These are phyloP conservation scores for Eudyptes chrysolophus DNA, from an alignment of 2,113 vertebrate genomes.

Conservation along the genomic window DNA sequence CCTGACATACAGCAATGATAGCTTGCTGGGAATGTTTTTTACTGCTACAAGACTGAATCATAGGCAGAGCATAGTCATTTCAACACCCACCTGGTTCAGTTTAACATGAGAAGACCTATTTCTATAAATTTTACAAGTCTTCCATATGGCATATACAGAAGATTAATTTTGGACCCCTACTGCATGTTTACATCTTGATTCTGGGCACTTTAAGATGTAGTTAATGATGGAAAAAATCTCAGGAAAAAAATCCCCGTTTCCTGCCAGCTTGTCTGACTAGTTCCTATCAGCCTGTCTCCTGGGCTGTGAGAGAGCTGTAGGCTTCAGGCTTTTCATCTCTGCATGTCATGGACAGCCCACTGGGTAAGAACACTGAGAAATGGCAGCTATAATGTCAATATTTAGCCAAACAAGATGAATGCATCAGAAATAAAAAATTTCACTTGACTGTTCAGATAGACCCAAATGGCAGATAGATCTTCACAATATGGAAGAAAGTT, in stretches of 20 bases:
- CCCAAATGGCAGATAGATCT: background rate
- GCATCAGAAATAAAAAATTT: background rate
- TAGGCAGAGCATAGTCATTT: conserved; percentile 3
- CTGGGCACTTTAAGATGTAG: background rate
- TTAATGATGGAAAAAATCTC: background rate
- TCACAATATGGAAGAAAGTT: background rate
- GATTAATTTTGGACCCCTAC: background rate
- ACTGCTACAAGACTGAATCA: background rate
- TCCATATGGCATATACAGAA: conserved; percentile 1
- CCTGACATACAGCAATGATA: background rate
- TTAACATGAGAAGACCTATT: conserved; percentile 9
- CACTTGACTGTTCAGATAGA: background rate
- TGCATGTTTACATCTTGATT: conserved; percentile 16
- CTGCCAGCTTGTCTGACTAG: background rate
- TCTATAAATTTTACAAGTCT: conserved; percentile 5
- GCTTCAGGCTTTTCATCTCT: background rate
- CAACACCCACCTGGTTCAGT: conserved; percentile 29
- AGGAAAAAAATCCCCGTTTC: background rate
- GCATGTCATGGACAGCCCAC: background rate
- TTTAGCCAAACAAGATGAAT: background rate
- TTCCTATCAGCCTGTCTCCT: background rate
- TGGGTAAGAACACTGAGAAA: background rate
- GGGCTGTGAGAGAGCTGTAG: background rate
- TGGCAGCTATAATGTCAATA: background rate
- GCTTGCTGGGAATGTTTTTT: conserved; percentile 3